These are phyloP conservation scores for Anoplophora glabripennis DNA, from an alignment of 1,140 invertebrate genomes.

Conservation along the genomic window DNA sequence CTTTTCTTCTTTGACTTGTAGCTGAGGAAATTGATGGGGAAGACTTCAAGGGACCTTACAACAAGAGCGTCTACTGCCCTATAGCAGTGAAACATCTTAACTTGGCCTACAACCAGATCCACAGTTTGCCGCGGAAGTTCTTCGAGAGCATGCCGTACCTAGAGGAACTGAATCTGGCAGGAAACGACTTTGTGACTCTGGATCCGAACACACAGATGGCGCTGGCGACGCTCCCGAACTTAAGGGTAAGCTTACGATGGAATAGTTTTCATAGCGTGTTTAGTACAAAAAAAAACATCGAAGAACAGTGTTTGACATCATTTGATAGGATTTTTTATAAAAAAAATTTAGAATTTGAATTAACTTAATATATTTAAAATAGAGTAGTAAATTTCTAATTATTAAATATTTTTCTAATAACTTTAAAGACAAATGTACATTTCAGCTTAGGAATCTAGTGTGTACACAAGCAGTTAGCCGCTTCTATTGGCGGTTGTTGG, in stretches of 20 bases:
- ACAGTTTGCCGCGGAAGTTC: constrained; percentile 62
- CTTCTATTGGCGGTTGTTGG: no score
- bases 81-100: constrained; percentile 63
- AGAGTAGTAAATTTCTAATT: no score
- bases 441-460: no score
- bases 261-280: no score
- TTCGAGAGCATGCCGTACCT: constrained; percentile 70
- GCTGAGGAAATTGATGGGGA: constrained; percentile 47
- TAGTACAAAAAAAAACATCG: no score
- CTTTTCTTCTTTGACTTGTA: constrained; percentile 15
- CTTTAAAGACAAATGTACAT: no score
- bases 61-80: constrained; percentile 58
- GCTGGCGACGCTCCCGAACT: constrained; percentile 55
- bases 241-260: constrained; percentile 59
- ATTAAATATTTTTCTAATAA: no score
- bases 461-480: no score
- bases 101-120: constrained; percentile 65
- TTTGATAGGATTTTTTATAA: no score
- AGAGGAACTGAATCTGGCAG: constrained; percentile 61
- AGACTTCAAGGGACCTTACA: constrained; percentile 60
- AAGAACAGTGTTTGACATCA: no score
- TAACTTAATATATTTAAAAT: no score
- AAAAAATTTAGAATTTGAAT: no score
- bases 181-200: constrained; percentile 64
- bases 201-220: constrained; percentile 60